These are phyloP conservation scores for Danio rerio DNA, from an alignment of 2,113 vertebrate genomes.

Conservation along the genomic window DNA sequence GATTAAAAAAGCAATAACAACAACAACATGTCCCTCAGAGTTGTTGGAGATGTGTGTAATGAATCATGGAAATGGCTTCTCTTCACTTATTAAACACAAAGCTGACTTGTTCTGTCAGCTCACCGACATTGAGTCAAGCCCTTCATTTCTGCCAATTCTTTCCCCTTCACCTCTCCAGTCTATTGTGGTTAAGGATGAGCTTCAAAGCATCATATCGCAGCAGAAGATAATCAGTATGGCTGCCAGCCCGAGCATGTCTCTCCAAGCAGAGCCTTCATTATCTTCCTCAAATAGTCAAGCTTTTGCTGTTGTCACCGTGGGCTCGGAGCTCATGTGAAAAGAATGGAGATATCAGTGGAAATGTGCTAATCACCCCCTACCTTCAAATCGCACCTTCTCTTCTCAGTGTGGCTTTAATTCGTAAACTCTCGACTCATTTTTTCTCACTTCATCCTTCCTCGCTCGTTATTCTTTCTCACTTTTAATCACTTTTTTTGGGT, in stretches of 20 bases:
- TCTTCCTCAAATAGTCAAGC: conserved; percentile 12
- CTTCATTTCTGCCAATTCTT: neutral
- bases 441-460: neutral
- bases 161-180: neutral
- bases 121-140: neutral
- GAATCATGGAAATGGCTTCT: neutral
- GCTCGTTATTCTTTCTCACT: conserved; percentile 5
- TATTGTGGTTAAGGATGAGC: conserved; percentile 18
- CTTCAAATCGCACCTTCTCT: conserved; percentile 25
- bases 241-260: conserved; percentile 11
- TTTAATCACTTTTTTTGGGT: conserved; percentile 1
- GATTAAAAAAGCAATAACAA: neutral
- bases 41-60: conserved; percentile 11
- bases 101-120: conserved; percentile 2
- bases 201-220: conserved; percentile 14
- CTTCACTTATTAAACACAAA: conserved; percentile 17
- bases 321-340: conserved; percentile 1
- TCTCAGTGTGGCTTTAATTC: neutral
- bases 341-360: conserved; percentile 21
- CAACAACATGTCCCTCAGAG: neutral
- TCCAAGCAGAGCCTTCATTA: conserved; percentile 23
- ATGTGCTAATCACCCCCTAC: conserved; percentile 44
- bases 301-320: neutral
- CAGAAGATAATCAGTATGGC: conserved; percentile 16
- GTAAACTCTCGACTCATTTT: neutral